Conservation (phyloP, 2,797 vertebrate species). For the Argentina silus region DNA sequence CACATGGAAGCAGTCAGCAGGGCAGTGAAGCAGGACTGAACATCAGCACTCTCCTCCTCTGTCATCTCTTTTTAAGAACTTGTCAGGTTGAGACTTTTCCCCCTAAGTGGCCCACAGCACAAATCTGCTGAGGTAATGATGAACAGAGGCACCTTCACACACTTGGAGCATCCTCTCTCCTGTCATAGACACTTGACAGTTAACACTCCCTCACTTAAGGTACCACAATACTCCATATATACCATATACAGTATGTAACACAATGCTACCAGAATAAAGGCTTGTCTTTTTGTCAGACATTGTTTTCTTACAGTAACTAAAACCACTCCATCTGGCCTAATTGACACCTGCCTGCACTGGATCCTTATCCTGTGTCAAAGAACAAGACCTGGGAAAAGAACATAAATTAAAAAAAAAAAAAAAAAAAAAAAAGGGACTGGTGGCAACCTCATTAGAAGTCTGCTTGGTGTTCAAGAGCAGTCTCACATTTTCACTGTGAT, state of each 20-base stretch:
- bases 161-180: conserved; percentile 1
- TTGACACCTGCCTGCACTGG: background rate
- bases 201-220: conserved; percentile 1
- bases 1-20: background rate
- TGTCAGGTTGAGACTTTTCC: conserved; percentile 60
- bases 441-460: background rate
- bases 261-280: no score
- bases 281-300: no score
- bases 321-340: no score
- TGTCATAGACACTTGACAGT: conserved; percentile 42
- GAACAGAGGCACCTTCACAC: conserved; percentile 30
- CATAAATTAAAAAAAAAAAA: background rate
- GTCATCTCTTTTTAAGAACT: conserved; percentile 35
- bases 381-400: background rate
- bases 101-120: conserved; percentile 42
- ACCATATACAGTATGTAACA: no score
- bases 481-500: no score
- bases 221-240: background rate
- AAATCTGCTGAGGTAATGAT: conserved; percentile 68
- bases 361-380: background rate
- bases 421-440: background rate
- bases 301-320: background rate
- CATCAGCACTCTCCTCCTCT: background rate
- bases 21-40: background rate
- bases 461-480: background rate